These are phyloP conservation scores for Perca fluviatilis DNA, from an alignment of 2,113 vertebrate genomes.

Conservation along the genomic window DNA sequence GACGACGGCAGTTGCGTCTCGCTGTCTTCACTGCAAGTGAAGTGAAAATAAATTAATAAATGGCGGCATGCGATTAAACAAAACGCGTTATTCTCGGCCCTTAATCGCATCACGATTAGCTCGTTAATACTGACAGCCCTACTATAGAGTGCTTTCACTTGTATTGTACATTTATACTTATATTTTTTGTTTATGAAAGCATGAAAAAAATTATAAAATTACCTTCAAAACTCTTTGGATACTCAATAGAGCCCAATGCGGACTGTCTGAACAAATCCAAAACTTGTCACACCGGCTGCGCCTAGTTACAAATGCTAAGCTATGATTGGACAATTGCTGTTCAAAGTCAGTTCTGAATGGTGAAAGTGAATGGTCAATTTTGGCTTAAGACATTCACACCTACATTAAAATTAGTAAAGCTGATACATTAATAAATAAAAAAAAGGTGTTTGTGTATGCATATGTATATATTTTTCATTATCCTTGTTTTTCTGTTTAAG, in stretches of 20 bases:
- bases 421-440: neutral
- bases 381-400: neutral
- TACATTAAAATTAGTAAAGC: neutral
- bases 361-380: too few species aligned
- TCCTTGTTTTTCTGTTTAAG: conserved; percentile 72
- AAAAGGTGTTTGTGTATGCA: neutral
- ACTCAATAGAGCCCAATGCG: neutral
- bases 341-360: too few species aligned
- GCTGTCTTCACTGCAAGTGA: too few species aligned
- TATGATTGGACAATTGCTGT: neutral
- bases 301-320: neutral
- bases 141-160: too few species aligned
- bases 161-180: too few species aligned
- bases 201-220: neutral
- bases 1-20: too few species aligned
- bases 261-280: neutral
- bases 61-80: too few species aligned
- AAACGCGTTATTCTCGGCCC: too few species aligned
- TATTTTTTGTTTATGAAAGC: neutral
- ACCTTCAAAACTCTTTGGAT: neutral
- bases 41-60: too few species aligned
- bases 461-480: neutral
- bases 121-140: too few species aligned
- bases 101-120: too few species aligned
- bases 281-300: too few species aligned